A percentile compares a stretch with the other conserved stretches of the same genome.
These are phyloP conservation scores for Pelecanus crispus DNA, from an alignment of 2,113 vertebrate species.

Conservation along the genomic window DNA sequence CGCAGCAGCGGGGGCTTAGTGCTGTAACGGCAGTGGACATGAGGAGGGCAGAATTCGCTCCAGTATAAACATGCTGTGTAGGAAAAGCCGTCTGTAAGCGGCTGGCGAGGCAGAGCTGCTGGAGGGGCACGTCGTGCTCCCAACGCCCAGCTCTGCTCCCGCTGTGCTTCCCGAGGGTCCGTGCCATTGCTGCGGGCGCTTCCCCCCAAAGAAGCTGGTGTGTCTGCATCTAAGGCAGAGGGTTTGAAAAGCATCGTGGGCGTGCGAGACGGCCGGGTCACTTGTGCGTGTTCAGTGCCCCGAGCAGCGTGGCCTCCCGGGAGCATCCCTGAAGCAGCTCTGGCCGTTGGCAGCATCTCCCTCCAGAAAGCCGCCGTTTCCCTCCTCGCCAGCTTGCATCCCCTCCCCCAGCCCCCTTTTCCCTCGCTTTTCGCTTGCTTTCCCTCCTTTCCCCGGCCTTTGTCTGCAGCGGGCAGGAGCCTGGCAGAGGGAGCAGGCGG, in stretches of 20 bases:
- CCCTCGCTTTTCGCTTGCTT: background rate
- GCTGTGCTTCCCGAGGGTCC: rapidly evolving
- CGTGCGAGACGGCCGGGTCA: rapidly evolving
- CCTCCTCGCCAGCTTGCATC: background rate
- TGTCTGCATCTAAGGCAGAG: background rate
- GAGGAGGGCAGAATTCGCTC: rapidly evolving
- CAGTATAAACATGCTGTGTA: rapidly evolving
- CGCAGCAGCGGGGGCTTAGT: background rate
- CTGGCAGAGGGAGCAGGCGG: background rate
- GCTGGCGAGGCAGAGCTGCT: background rate
- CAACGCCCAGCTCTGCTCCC: background rate
- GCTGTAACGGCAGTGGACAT: background rate
- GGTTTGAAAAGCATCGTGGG: background rate
- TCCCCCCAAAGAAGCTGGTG: background rate
- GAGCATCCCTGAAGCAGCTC: background rate
- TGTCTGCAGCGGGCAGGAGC: slow-evolving; percentile 11
- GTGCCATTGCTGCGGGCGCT: background rate
- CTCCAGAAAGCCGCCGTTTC: slow-evolving; percentile 8
- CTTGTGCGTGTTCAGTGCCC: rapidly evolving
- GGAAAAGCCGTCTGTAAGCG: background rate
- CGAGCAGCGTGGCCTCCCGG: rapidly evolving
- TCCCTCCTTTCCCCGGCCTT: slow-evolving; percentile 49
- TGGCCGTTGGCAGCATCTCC: background rate
- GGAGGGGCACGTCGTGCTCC: rapidly evolving
- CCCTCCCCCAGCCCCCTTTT: slow-evolving; percentile 20